These are phyloP conservation scores for Oncorhynchus masou DNA, from an alignment of 2,113 vertebrate genomes.

Conservation along the genomic window DNA sequence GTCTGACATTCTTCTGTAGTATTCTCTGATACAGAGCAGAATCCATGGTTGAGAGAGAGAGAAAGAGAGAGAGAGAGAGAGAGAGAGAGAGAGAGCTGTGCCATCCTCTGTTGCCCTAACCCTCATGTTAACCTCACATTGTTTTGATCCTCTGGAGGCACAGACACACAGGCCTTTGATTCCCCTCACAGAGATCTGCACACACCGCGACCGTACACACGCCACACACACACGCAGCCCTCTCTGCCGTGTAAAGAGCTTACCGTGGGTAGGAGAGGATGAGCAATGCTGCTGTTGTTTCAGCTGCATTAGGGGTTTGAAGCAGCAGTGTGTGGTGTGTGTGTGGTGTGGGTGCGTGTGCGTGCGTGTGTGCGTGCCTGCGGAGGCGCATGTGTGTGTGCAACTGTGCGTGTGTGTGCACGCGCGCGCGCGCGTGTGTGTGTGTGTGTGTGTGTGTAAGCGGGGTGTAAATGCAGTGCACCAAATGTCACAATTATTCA, in stretches of 20 bases:
- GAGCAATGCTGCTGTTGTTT: constrained; percentile 59
- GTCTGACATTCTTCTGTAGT: too few species aligned
- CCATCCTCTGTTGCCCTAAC: constrained; percentile 14
- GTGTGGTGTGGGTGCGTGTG: neutral
- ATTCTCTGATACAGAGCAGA: too few species aligned
- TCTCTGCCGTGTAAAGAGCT: constrained; percentile 64
- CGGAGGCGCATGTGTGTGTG: constrained; percentile 14
- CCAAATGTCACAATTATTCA: constrained; percentile 8
- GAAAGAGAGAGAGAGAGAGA: constrained; percentile 1
- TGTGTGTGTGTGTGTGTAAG: neutral
- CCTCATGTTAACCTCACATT: constrained; percentile 1
- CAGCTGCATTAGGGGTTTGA: constrained; percentile 56
- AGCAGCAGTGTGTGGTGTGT: constrained; percentile 45
- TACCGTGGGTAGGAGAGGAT: constrained; percentile 71
- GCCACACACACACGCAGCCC: constrained; percentile 21
- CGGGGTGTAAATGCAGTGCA: constrained; percentile 28
- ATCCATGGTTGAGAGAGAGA: neutral
- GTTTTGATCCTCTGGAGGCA: constrained; percentile 12
- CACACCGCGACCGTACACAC: constrained; percentile 10
- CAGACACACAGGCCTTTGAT: neutral
- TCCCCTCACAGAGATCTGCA: constrained; percentile 1
- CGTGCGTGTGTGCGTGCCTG: constrained; percentile 7
- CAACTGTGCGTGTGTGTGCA: constrained; percentile 14
- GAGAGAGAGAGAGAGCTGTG: neutral
- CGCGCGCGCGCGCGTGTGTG: too few species aligned